Conservation (phyloP, 2,888 invertebrate species). For the Acleris emargana region DNA sequence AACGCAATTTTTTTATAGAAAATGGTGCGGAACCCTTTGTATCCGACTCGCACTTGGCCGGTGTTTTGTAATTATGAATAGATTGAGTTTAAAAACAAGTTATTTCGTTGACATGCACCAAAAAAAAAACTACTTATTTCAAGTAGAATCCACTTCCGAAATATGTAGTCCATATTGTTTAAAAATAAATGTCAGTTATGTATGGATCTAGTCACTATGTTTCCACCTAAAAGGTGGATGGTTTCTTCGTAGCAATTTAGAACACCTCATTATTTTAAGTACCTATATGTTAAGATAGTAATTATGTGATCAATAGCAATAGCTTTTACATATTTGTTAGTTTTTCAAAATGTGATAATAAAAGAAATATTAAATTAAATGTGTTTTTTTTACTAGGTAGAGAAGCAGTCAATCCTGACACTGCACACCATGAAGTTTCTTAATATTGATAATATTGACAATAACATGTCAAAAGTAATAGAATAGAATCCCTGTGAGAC, state of each 20-base stretch:
- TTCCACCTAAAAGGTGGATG: neutral
- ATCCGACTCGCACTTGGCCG: too few species aligned
- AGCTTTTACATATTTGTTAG: constrained; percentile 37
- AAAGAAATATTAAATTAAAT: constrained; percentile 21
- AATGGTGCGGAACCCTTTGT: too few species aligned
- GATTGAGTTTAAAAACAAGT: too few species aligned
- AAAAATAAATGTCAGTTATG: neutral
- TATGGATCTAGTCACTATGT: constrained; percentile 23
- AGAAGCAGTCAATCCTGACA: too few species aligned
- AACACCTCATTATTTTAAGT: constrained; percentile 17
- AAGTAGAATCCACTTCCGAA: constrained; percentile 1
- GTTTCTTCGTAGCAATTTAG: constrained; percentile 17
- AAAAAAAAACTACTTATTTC: neutral
- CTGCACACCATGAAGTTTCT: too few species aligned
- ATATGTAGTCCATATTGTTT: neutral
- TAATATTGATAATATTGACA: too few species aligned
- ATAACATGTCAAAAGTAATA: too few species aligned
- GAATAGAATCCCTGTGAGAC: too few species aligned
- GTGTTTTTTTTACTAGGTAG: neutral
- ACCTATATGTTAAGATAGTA: constrained; percentile 2
- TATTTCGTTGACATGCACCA: too few species aligned
- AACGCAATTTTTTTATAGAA: too few species aligned
- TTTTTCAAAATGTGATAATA: constrained; percentile 38
- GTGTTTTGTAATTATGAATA: too few species aligned
- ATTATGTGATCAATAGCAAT: constrained; percentile 27